A percentile compares a stretch with the other conserved stretches of the same genome.
Evolutionary conservation across 1,140 invertebrate genomes (phyloP).

Genomic region (Copidosoma floridanum): DNA sequence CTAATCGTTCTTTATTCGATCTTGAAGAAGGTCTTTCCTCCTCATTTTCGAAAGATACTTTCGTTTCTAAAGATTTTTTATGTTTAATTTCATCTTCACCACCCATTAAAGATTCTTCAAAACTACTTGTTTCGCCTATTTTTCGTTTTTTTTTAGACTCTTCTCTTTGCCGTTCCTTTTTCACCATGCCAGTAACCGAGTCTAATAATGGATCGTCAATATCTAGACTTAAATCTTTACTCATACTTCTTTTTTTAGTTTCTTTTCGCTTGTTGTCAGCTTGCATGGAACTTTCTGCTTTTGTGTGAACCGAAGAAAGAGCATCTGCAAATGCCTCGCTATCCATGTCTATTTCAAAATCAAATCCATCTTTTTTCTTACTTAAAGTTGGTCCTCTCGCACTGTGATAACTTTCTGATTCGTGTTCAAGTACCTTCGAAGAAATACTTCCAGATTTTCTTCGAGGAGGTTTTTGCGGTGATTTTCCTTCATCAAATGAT

Average conservation of each 20-base stretch:
- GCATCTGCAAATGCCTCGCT: constrained; percentile 51
- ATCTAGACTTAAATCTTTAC: constrained; percentile 30
- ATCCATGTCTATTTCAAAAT: constrained; percentile 34
- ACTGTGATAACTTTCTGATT: constrained; percentile 53
- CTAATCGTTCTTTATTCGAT: constrained; percentile 37
- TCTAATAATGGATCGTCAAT: constrained; percentile 38
- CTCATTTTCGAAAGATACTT: constrained; percentile 6
- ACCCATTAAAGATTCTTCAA: constrained; percentile 34
- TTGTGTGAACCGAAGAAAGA: constrained; percentile 39
- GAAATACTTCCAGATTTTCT: constrained; percentile 42
- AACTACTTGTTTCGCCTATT: constrained; percentile 32
- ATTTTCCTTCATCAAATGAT: constrained; percentile 27
- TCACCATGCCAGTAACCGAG: constrained; percentile 24
- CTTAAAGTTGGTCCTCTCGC: constrained; percentile 38
- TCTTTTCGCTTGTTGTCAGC: constrained; percentile 20
- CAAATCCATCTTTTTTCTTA: constrained; percentile 20
- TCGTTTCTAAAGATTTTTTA: neutral
- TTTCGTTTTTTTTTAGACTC: constrained; percentile 33
- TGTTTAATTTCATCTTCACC: constrained; percentile 12
- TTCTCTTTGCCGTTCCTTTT: constrained; percentile 31
- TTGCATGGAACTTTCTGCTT: constrained; percentile 22
- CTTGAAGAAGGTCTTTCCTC: constrained; percentile 24
- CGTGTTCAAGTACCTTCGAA: constrained; percentile 40
- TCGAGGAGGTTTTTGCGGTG: constrained; percentile 42
- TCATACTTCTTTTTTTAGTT: constrained; percentile 31